Evolutionary conservation across 1,140 invertebrate species (phyloP), one percentile per base, ranked within the genome.

Genomic region (Conus betulinus): DNA sequence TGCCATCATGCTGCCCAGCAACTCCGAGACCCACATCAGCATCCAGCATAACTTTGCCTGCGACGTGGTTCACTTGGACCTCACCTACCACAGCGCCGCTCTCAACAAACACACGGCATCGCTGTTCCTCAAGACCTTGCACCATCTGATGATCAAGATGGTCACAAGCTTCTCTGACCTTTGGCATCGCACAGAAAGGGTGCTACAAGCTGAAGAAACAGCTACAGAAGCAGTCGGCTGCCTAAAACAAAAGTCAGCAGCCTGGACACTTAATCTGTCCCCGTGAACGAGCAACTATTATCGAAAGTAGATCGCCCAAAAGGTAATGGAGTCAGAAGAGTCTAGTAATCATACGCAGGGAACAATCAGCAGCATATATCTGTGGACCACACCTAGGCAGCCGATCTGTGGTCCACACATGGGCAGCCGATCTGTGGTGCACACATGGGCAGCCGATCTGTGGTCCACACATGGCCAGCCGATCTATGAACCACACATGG

Each of bases 1-100:
- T 23, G 55, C 57, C 51, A 10, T 86, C 13, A 83, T 78, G 55
- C 5, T 60, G 39, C 52, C 85, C 85, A 52, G 53, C 85, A 60
- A 84, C 82, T 27, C 57, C 63, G 88, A 89, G 81, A 89, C 88
- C 63, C 86, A 89, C 82, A 53, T 89, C 27, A n/a, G 79, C 25
- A 67, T 89, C 25, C 85, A 89, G 82, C 88, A 89, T 27, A 39
- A 89, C 23, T 25, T 89, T 0, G 20, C 51, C 3, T 51, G 82
- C 51, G 85, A 79, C 52, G 25, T 87, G 6, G 85, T 89, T 20
- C 25, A 27, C 3, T 63, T 89, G n/a, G 78, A 81, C 25, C 81
- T 89, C n/a, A 86, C 57, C 39, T 89, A 87, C 85, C 81, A 87
- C 53, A 79, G 63, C 23, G 27, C 57, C 11, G 85, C 87, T n/a